phyloP scores from a whole-genome alignment of 1,140 invertebrate genomes.

The Drosophila gunungcola region DNA sequence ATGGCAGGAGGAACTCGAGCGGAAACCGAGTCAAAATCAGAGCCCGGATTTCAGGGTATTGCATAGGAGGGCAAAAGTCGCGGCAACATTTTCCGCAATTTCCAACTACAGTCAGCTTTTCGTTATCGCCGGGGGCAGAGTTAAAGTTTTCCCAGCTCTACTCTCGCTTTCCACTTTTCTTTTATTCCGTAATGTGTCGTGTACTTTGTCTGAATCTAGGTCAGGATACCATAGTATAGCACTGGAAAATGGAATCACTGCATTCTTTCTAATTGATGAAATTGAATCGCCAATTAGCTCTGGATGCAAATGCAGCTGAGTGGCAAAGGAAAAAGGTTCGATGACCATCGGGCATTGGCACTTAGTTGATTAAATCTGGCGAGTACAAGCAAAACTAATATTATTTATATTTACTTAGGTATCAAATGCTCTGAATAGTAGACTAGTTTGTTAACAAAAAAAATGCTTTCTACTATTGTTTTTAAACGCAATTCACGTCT shows the following conservation, averaged over 20 bases:
- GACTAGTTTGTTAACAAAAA: no score
- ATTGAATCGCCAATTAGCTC: constrained; percentile 70
- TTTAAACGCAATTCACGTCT: no score
- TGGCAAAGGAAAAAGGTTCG: constrained; percentile 2
- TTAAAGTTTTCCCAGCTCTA: constrained; percentile 30
- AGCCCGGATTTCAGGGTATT: neutral
- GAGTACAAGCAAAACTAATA: neutral
- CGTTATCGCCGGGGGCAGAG: constrained; percentile 27
- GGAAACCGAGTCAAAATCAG: constrained; percentile 9
- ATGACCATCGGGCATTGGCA: constrained; percentile 9
- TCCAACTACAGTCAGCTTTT: constrained; percentile 33
- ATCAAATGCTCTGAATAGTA: no score
- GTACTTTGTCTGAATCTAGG: constrained; percentile 51
- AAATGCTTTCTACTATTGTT: no score
- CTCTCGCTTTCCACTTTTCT: constrained; percentile 4
- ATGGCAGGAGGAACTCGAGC: constrained; percentile 7
- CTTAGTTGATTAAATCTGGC: constrained; percentile 33
- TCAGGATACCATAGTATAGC: constrained; percentile 42
- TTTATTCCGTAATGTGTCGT: constrained; percentile 39
- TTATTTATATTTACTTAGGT: no score
- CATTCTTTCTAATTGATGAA: constrained; percentile 61
- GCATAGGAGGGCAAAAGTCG: constrained; percentile 42
- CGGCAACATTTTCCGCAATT: constrained; percentile 64
- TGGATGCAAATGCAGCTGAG: constrained; percentile 31
- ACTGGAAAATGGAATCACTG: constrained; percentile 48